Evolutionary conservation across 2,113 vertebrate species (phyloP).

Genomic region (Anoplopoma fimbria): DNA sequence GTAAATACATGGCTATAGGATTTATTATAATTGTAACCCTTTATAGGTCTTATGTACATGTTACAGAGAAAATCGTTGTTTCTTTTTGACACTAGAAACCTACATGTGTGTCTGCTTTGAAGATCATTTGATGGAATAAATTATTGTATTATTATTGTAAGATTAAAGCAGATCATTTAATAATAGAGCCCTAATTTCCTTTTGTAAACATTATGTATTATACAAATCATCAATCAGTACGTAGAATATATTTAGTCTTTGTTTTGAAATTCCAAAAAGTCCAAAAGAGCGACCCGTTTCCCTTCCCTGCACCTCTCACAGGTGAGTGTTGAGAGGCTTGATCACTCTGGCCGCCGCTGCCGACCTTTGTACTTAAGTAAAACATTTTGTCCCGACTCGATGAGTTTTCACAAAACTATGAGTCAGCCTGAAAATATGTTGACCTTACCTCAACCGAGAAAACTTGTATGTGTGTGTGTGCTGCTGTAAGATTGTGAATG

Average conservation of each 20-base stretch:
- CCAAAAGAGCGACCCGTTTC: slow-evolving; percentile 13
- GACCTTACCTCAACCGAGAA: slow-evolving; percentile 53
- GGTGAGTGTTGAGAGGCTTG: slow-evolving; percentile 14
- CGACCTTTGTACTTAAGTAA: slow-evolving; percentile 59
- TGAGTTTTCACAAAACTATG: slow-evolving; percentile 62
- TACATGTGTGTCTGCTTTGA: background rate
- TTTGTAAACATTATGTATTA: background rate
- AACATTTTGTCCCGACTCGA: slow-evolving; percentile 53
- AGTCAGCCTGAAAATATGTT: slow-evolving; percentile 71
- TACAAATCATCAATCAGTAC: background rate
- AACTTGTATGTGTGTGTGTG: slow-evolving; percentile 16
- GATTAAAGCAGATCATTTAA: background rate
- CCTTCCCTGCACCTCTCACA: background rate
- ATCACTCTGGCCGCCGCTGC: slow-evolving; percentile 13
- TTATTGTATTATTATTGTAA: no score
- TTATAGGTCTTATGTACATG: background rate
- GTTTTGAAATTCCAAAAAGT: slow-evolving; percentile 21
- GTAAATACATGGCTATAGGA: background rate
- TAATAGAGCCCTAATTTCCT: background rate
- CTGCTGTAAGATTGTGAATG: slow-evolving; percentile 17
- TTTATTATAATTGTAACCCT: slow-evolving; percentile 11
- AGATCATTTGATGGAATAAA: background rate
- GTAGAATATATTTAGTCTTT: background rate
- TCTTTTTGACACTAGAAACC: background rate
- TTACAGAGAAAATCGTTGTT: background rate